Conservation (phyloP, 2,888 invertebrate genomes). For the Tachina grossa region DNA sequence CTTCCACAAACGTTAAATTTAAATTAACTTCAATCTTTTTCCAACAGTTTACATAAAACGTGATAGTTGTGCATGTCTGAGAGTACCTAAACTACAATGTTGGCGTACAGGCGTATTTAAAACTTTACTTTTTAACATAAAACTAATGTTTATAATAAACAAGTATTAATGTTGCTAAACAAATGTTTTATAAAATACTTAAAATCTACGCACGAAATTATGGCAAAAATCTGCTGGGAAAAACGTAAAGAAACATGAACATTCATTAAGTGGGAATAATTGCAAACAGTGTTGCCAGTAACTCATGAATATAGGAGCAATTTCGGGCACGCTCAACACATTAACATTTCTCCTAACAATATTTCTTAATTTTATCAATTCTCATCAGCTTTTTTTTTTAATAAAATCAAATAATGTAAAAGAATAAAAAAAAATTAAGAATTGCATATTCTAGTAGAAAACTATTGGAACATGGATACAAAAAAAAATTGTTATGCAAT, state of each 20-base stretch:
- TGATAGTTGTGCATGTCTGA: conserved; percentile 18
- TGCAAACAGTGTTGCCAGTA: neutral
- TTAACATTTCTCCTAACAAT: too few relatives aligned
- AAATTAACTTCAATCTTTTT: conserved; percentile 35
- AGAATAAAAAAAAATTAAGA: too few relatives aligned
- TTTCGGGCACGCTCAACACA: too few relatives aligned
- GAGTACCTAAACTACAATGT: conserved; percentile 11
- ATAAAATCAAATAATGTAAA: too few relatives aligned
- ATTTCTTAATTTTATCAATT: too few relatives aligned
- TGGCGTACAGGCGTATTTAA: conserved; percentile 3
- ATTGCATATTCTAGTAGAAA: too few relatives aligned
- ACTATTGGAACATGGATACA: too few relatives aligned
- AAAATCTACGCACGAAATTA: conserved; percentile 10
- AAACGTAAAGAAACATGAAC: neutral
- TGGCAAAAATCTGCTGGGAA: conserved; percentile 10
- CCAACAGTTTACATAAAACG: conserved; percentile 25
- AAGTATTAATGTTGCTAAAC: conserved; percentile 51
- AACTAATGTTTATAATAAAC: conserved; percentile 48
- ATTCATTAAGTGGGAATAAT: neutral
- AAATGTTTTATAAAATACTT: conserved; percentile 51
- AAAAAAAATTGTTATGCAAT: too few relatives aligned
- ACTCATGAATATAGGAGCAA: too few relatives aligned
- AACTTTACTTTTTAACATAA: conserved; percentile 39
- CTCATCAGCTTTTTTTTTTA: too few relatives aligned
- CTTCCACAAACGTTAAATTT: conserved; percentile 17